These are phyloP conservation scores for Drosophila diplacantha DNA, from an alignment of 2,888 invertebrate species.

Conservation along the genomic window DNA sequence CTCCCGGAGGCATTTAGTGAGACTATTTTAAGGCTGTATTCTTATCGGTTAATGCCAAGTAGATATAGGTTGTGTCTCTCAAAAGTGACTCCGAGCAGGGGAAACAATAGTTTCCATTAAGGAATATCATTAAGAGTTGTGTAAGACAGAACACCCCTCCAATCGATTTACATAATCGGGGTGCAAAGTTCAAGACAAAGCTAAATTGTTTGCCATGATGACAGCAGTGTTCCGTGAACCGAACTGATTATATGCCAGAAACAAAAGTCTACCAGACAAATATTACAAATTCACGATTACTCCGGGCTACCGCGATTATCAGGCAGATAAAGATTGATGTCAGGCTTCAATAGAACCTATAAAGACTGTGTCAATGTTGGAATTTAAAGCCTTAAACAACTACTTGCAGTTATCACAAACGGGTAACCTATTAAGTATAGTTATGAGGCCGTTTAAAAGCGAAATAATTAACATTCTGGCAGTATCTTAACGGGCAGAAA, in stretches of 20 bases:
- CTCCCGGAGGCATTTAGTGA: not conserved
- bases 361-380: not conserved
- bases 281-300: not conserved
- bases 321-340: not conserved
- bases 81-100: not conserved
- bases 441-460: not conserved
- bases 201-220: conserved; percentile 4
- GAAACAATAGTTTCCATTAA: not conserved
- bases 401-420: not conserved
- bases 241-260: not conserved
- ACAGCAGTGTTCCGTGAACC: not conserved
- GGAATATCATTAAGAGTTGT: not conserved
- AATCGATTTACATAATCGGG: conserved; percentile 1
- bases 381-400: not conserved
- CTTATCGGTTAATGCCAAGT: conserved; percentile 1
- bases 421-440: not conserved
- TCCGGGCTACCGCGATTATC: not conserved
- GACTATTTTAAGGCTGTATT: not conserved
- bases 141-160: not conserved
- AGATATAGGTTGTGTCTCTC: not conserved
- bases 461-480: not conserved
- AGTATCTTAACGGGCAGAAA: not conserved
- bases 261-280: not conserved
- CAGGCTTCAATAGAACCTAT: not conserved
- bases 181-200: conserved; percentile 2